phyloP scores from a whole-genome alignment of 2,888 invertebrate species.

The Metacarcinus magister region DNA sequence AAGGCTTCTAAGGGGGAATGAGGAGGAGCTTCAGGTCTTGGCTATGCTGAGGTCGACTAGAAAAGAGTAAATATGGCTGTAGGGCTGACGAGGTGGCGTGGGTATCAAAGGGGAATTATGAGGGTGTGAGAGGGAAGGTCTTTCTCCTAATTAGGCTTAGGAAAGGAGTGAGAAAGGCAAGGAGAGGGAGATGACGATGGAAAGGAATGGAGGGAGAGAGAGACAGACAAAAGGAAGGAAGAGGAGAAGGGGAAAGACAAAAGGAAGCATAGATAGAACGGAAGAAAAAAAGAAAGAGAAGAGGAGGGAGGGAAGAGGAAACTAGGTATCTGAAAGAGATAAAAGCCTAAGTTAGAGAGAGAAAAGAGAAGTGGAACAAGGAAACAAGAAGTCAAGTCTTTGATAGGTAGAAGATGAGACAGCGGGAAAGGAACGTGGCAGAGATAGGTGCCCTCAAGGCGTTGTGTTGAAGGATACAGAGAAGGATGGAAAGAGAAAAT shows the following conservation, averaged over 20 bases:
- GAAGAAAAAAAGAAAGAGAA: neutral
- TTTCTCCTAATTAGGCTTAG: neutral
- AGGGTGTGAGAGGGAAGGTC: neutral
- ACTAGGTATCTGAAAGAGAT: neutral
- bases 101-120: neutral
- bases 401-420: neutral
- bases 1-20: neutral
- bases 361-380: neutral
- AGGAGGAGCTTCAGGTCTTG: neutral
- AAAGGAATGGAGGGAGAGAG: neutral
- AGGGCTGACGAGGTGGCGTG: neutral
- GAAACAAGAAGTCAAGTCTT: neutral
- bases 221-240: neutral
- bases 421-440: too few species aligned
- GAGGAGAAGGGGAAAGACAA: neutral
- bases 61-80: neutral
- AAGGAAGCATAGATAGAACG: neutral
- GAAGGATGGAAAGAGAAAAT: neutral
- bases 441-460: too few species aligned
- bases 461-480: neutral
- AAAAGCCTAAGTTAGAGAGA: neutral
- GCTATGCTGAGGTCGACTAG: neutral
- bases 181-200: neutral
- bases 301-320: neutral
- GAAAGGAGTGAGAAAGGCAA: neutral